phyloP scores from a whole-genome alignment of 2,113 vertebrate genomes.

The Gallinago paraguaiae region DNA sequence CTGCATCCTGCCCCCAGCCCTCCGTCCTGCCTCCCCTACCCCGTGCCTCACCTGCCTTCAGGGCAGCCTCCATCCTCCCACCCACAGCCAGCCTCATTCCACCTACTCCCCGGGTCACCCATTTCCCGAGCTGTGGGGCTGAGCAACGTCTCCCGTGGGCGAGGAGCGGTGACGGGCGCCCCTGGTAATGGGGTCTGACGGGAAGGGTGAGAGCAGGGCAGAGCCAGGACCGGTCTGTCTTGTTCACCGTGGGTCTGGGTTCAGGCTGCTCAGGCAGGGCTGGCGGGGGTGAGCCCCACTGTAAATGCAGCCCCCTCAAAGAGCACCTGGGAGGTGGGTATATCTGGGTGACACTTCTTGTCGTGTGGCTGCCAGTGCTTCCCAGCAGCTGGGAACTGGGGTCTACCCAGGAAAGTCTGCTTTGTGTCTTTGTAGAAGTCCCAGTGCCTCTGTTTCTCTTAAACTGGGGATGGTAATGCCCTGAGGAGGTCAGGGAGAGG shows the following conservation, averaged over 20 bases:
- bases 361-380: background rate
- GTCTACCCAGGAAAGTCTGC: background rate
- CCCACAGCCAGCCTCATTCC: background rate
- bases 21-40: rapidly evolving
- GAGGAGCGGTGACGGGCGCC: background rate
- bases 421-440: background rate
- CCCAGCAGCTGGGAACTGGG: background rate
- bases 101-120: background rate
- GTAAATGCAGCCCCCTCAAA: background rate
- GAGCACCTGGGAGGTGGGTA: background rate
- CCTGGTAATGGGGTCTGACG: background rate
- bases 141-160: background rate
- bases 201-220: background rate
- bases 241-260: background rate
- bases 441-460: background rate
- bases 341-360: background rate
- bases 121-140: background rate
- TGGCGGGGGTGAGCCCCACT: rapidly evolving
- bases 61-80: background rate
- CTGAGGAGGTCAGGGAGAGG: background rate
- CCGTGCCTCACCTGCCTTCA: background rate
- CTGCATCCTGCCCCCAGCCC: background rate
- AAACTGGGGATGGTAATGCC: background rate
- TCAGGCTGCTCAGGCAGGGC: background rate
- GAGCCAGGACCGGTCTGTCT: background rate